A percentile compares a stretch with the other conserved stretches of the same genome.
phyloP scores from a whole-genome alignment of 2,888 invertebrate genomes.

The Uropetala carovei region DNA sequence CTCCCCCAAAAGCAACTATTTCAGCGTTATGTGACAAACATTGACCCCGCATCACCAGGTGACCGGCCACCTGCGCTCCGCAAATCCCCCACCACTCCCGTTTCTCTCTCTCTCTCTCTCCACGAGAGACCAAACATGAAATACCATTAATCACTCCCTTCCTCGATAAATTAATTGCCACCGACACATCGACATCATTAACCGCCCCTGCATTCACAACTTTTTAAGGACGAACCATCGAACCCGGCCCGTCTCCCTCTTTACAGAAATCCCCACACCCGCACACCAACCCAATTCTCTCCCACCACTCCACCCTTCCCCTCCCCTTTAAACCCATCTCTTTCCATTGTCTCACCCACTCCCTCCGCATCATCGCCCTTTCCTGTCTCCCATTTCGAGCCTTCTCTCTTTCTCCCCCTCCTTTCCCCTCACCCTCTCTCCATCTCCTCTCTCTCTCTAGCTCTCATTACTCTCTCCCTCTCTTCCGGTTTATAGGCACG shows the following conservation, averaged over 20 bases:
- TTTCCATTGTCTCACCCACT: slow-evolving; percentile 8
- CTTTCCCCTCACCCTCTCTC: no score
- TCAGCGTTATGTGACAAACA: background rate
- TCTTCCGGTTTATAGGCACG: background rate
- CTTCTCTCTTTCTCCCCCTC: background rate
- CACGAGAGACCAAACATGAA: background rate
- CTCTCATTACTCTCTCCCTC: background rate
- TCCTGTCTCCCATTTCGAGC: background rate
- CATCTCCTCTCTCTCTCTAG: background rate
- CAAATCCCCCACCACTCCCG: background rate
- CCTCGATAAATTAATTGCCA: slow-evolving; percentile 56
- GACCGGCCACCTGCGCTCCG: slow-evolving; percentile 22
- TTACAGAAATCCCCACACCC: background rate
- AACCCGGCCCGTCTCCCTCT: background rate
- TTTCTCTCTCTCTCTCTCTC: background rate
- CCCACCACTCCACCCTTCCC: background rate
- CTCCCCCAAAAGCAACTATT: background rate
- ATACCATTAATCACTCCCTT: slow-evolving; percentile 56
- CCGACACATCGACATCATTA: slow-evolving; percentile 56
- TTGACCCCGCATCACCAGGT: background rate
- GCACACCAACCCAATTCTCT: background rate
- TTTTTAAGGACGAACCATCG: slow-evolving; percentile 6
- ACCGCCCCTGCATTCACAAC: slow-evolving; percentile 40
- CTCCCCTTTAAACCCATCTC: background rate
- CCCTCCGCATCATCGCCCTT: background rate